Evolutionary conservation across 2,113 vertebrate genomes (phyloP).

Genomic region (Platysteira castanea): DNA sequence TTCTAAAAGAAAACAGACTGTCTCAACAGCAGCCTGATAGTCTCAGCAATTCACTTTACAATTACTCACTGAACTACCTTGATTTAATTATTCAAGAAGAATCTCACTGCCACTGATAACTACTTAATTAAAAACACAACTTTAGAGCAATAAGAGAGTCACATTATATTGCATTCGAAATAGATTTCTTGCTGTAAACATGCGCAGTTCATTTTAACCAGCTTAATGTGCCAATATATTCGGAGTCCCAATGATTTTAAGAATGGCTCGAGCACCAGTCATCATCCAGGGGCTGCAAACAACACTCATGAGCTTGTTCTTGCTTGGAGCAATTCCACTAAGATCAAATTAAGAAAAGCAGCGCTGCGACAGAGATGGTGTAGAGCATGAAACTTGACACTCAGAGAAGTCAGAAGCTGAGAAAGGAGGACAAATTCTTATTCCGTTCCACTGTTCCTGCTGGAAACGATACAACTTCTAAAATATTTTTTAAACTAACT

Average conservation of each 20-base stretch:
- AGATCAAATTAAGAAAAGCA: conserved; percentile 5
- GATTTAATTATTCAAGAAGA: conserved; percentile 65
- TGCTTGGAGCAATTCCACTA: neutral
- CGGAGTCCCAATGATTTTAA: conserved; percentile 8
- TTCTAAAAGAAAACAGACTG: conserved; percentile 31
- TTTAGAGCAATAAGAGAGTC: conserved; percentile 46
- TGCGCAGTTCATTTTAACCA: neutral
- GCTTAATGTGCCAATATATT: conserved; percentile 27
- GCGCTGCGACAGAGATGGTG: neutral
- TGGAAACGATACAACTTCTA: neutral
- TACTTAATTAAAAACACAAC: conserved; percentile 64
- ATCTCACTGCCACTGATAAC: conserved; percentile 37
- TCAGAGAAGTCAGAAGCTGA: neutral
- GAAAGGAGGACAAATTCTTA: neutral
- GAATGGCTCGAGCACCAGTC: neutral
- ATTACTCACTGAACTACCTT: conserved; percentile 66
- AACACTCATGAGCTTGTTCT: neutral
- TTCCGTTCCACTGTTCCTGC: fast-evolving
- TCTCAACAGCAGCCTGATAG: conserved; percentile 29
- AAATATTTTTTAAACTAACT: neutral
- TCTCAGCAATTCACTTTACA: conserved; percentile 45
- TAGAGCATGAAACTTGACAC: neutral
- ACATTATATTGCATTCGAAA: conserved; percentile 15
- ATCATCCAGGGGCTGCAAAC: neutral
- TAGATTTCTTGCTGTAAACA: conserved; percentile 39